These are phyloP conservation scores for Coreius guichenoti DNA, from an alignment of 2,797 vertebrate genomes.

Conservation along the genomic window DNA sequence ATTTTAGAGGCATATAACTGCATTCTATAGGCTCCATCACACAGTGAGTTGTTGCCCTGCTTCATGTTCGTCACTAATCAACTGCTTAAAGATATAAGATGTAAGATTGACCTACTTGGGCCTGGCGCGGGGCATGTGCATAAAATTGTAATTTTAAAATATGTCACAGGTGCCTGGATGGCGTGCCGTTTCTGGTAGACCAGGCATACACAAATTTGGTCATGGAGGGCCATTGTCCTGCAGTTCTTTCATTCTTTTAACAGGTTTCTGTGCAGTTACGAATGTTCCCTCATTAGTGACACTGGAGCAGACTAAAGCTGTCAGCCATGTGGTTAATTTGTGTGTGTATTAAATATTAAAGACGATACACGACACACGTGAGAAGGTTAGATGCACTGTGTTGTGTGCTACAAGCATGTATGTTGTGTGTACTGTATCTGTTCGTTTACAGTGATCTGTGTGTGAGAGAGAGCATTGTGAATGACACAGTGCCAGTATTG, in stretches of 20 bases:
- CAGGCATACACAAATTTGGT: too few species aligned
- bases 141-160: too few species aligned
- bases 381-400: background rate
- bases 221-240: too few species aligned
- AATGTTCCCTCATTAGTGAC: conserved; percentile 3
- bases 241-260: background rate
- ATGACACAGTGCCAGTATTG: conserved; percentile 22
- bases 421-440: background rate
- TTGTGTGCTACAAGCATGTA: background rate
- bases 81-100: too few species aligned
- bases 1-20: too few species aligned
- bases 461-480: conserved; percentile 10
- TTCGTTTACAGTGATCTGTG: background rate
- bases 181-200: too few species aligned
- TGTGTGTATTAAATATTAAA: conserved; percentile 34
- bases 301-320: background rate
- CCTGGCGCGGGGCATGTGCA: too few species aligned
- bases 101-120: too few species aligned
- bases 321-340: background rate
- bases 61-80: too few species aligned
- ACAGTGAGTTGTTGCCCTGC: too few species aligned
- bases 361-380: background rate
- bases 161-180: too few species aligned
- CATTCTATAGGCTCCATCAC: too few species aligned
- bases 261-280: background rate